phyloP scores from a whole-genome alignment of 2,113 vertebrate species.

The Caloenas nicobarica region DNA sequence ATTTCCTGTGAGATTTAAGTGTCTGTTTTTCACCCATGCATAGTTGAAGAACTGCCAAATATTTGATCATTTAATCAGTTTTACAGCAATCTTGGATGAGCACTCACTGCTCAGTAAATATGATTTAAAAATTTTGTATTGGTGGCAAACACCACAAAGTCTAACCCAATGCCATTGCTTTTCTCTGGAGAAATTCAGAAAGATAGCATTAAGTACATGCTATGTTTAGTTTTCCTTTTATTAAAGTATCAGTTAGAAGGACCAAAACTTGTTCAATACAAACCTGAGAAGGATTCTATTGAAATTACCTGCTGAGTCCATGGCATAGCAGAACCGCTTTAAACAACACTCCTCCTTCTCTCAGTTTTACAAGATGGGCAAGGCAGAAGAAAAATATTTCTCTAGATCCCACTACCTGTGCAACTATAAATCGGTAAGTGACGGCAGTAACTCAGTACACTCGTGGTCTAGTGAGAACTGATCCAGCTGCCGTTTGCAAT shows the following conservation, averaged over 20 bases:
- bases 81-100: neutral
- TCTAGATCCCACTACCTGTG: neutral
- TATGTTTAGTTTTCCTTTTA: neutral
- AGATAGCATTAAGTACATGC: neutral
- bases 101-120: neutral
- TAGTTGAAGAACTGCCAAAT: neutral
- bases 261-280: neutral
- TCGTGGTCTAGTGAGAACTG: neutral
- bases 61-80: slow-evolving; percentile 11
- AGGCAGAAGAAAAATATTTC: neutral
- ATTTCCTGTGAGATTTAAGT: slow-evolving; percentile 7
- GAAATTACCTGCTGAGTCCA: neutral
- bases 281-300: neutral
- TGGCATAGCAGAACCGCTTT: neutral
- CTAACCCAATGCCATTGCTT: neutral
- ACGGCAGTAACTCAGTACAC: neutral
- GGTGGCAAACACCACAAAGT: neutral
- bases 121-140: neutral
- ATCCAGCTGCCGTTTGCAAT: neutral
- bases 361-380: neutral
- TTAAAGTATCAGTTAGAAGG: neutral
- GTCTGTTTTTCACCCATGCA: neutral
- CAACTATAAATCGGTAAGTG: neutral
- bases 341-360: neutral
- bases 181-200: neutral